These are phyloP conservation scores for Drosophila aldrichi DNA, from an alignment of 2,888 invertebrate species.

Conservation along the genomic window DNA sequence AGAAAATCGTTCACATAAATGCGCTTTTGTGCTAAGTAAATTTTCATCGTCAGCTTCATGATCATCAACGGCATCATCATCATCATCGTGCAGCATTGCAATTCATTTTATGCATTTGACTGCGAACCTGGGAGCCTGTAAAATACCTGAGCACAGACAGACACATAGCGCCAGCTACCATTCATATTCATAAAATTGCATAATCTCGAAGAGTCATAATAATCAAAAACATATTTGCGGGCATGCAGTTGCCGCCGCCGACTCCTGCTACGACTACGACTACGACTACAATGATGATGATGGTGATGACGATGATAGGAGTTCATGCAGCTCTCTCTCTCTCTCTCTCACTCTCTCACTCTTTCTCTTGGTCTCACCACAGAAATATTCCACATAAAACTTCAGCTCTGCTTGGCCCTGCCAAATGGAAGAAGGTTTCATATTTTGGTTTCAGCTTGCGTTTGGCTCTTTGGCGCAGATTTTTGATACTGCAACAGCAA, in stretches of 20 bases:
- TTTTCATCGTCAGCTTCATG: constrained; percentile 32
- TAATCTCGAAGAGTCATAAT: constrained; percentile 82
- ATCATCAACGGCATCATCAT: constrained; percentile 30
- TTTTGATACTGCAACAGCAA: constrained; percentile 61
- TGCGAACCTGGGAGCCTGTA: constrained; percentile 29
- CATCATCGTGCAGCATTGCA: constrained; percentile 45
- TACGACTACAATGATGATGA: constrained; percentile 19
- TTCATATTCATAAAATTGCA: constrained; percentile 82
- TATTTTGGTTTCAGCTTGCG: constrained; percentile 19
- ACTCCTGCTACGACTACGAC: not conserved
- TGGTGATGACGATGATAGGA: constrained; percentile 25
- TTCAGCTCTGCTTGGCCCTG: constrained; percentile 64
- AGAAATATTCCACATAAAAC: constrained; percentile 73
- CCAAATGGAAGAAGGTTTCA: constrained; percentile 29
- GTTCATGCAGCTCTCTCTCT: constrained; percentile 23
- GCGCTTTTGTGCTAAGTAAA: constrained; percentile 55
- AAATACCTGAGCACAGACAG: constrained; percentile 45
- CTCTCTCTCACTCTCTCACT: not conserved
- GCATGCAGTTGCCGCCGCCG: constrained; percentile 56
- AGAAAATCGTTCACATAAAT: constrained; percentile 51
- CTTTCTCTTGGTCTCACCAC: constrained; percentile 29
- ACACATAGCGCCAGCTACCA: constrained; percentile 72
- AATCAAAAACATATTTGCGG: constrained; percentile 82
- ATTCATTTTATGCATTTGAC: constrained; percentile 55
- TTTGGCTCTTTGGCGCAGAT: constrained; percentile 43